phyloP scores from a whole-genome alignment of 2,797 vertebrate species.

The Propithecus deckenii region DNA sequence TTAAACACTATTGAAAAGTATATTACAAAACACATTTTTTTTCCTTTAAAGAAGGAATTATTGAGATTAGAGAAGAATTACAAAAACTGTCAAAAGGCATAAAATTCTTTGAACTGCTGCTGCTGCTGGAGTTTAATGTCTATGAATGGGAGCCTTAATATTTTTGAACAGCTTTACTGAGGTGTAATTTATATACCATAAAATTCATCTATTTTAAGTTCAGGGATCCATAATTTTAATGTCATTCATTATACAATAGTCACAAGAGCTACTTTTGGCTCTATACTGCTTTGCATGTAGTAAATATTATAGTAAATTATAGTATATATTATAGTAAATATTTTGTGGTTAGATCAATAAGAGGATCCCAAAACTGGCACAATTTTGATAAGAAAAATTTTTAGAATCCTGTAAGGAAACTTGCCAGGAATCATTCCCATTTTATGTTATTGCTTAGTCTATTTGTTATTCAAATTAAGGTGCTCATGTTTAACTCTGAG shows the following conservation, averaged over 20 bases:
- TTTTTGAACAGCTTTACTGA: slow-evolving; percentile 13
- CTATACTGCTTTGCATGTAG: background rate
- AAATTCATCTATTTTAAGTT: background rate
- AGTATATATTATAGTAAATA: background rate
- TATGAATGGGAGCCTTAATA: background rate
- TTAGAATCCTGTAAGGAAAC: background rate
- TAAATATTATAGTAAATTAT: background rate
- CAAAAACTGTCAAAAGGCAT: background rate
- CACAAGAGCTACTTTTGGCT: background rate
- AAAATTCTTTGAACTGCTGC: slow-evolving; percentile 25
- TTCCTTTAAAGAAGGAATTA: background rate
- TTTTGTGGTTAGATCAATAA: background rate
- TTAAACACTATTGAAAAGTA: background rate
- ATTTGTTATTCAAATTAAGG: background rate
- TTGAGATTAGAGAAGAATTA: slow-evolving; percentile 5
- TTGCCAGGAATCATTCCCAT: background rate
- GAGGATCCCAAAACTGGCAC: background rate
- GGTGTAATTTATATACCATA: background rate
- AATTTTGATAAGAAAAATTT: slow-evolving; percentile 12
- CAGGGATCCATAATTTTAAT: background rate
- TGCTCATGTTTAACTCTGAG: background rate
- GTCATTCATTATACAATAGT: background rate
- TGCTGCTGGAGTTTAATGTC: background rate
- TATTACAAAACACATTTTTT: background rate
- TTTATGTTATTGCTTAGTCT: background rate